These are phyloP conservation scores for Melanocharis versteri DNA, from an alignment of 2,113 vertebrate genomes.

Conservation along the genomic window DNA sequence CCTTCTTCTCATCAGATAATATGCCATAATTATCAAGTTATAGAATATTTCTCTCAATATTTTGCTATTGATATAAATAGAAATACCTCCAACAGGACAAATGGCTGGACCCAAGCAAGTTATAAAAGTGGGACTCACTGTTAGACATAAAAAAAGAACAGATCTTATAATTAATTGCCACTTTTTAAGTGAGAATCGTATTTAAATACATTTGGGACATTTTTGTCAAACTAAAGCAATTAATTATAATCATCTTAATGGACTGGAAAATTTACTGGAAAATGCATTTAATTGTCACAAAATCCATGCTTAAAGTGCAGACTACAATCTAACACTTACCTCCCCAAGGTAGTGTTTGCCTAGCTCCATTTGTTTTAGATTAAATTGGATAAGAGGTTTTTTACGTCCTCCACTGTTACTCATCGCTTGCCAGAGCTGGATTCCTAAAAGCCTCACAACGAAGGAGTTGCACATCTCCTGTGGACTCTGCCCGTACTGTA, in stretches of 20 bases:
- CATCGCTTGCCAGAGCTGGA: background rate
- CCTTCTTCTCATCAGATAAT: background rate
- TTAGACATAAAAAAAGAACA: background rate
- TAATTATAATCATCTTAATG: background rate
- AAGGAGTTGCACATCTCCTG: background rate
- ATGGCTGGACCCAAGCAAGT: background rate
- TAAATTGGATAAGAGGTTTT: background rate
- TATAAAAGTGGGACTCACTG: background rate
- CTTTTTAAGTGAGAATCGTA: background rate
- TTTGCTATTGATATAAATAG: background rate
- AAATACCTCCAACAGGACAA: background rate
- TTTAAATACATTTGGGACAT: background rate
- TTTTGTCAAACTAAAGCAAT: background rate
- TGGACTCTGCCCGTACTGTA: background rate
- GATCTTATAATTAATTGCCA: background rate
- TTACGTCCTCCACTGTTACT: background rate
- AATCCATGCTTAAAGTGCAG: background rate
- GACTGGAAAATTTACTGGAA: background rate
- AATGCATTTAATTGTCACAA: background rate
- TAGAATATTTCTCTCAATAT: background rate
- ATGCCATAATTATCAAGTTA: background rate
- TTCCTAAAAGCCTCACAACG: background rate
- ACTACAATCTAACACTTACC: background rate
- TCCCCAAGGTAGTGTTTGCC: background rate
- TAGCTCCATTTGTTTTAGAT: slow-evolving; percentile 16